A percentile compares a stretch with the other conserved stretches of the same genome.
Conservation (phyloP, 2,888 invertebrate genomes). For the Tachina lurida region DNA sequence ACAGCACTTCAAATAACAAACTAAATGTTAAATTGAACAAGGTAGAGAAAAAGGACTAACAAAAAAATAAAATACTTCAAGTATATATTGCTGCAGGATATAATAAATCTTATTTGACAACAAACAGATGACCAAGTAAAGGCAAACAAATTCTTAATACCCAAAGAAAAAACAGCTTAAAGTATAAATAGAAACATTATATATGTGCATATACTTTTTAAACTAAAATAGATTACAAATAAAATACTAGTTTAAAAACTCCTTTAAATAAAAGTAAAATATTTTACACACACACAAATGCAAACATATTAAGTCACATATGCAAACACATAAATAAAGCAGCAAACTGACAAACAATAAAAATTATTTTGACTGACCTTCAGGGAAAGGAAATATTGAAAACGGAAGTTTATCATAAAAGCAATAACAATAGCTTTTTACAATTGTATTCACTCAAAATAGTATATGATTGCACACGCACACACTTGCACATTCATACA, state of each 20-base stretch:
- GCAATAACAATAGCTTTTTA: slow-evolving; percentile 49
- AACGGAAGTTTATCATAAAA: slow-evolving; percentile 65
- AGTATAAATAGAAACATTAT: slow-evolving; percentile 29
- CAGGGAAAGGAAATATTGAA: slow-evolving; percentile 55
- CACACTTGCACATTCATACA: neutral
- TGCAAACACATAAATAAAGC: neutral
- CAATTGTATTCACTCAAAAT: slow-evolving; percentile 47
- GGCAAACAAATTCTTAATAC: slow-evolving; percentile 1
- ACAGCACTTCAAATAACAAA: slow-evolving; percentile 49
- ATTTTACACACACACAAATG: neutral
- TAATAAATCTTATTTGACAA: slow-evolving; percentile 42
- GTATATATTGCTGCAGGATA: slow-evolving; percentile 13
- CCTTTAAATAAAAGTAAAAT: slow-evolving; percentile 8
- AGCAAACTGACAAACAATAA: slow-evolving; percentile 1
- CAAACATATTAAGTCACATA: neutral
- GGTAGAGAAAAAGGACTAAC: neutral
- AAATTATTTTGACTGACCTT: slow-evolving; percentile 32
- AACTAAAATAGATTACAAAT: slow-evolving; percentile 25
- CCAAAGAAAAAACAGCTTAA: slow-evolving; percentile 6
- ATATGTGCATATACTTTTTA: neutral
- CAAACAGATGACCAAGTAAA: slow-evolving; percentile 28
- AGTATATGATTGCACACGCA: slow-evolving; percentile 13
- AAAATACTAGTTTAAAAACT: slow-evolving; percentile 2
- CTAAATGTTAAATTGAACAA: slow-evolving; percentile 43
- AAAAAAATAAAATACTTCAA: neutral